Evolutionary conservation across 1,140 invertebrate genomes (phyloP), one percentile per base, ranked within the genome.

Genomic region (Atta cephalotes): DNA sequence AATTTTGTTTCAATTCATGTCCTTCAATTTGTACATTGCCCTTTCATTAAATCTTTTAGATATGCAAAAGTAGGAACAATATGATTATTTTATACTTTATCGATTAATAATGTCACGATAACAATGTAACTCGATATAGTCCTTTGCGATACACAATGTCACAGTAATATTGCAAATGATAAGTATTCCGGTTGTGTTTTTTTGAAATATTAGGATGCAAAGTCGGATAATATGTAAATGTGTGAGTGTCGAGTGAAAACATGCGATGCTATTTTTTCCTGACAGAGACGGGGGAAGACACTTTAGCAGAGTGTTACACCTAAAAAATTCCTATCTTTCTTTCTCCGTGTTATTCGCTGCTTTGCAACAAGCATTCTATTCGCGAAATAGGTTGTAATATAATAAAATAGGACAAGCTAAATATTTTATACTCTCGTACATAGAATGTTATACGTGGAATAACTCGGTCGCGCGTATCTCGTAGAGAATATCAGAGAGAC

Each of bases 321-420:
- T 84, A 70, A 84, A 76, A 76, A 76, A 84, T 84, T 62, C 45
- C 70, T 49, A 56, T 63, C 56, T 62, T 76, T 62, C 80, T 84
- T 49, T n/a, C 25, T 62, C 49, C 70, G 45, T 31, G 70, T 76
- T 84, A 81, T 45, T 56, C 53, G 25, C 39, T 51, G n/a, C 56
- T 35, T 74, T 28, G 80, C 70, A 74, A 62, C 80, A 76, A 76
- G 72, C 56, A 45, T 49, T 76, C 70, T 74, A 35, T 16, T 62
- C 80, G 56, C 80, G 56, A 76, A 62, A 58, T 84, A 60, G 56
- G 25, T 84, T 74, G 80, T 84, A 76, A 84, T 63, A 51, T 72
- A 62, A 74, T 84, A 84, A 84, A 84, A 62, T 84, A 84, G 80
- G 70, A 84, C 80, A 74, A 74, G 80, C 70, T 84, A 76, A 84